A percentile compares a stretch with the other conserved stretches of the same genome.
These are phyloP conservation scores for Notolepis coatsorum DNA, from an alignment of 2,797 vertebrate genomes.

Conservation along the genomic window DNA sequence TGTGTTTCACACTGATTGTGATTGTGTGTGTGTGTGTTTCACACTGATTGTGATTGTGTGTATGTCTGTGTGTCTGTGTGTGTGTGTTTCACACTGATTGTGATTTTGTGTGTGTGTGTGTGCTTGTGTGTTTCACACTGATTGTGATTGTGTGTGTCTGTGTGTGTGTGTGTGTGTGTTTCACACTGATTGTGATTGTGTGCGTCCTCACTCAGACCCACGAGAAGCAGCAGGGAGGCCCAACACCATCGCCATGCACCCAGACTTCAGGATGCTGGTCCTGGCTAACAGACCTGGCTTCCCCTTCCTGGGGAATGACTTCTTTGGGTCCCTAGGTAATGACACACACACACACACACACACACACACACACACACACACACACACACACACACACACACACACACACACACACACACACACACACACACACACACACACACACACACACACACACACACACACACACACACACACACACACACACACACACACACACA, in stretches of 20 bases:
- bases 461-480: slow-evolving; percentile 4
- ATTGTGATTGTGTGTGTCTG: slow-evolving; percentile 5
- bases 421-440: not conserved
- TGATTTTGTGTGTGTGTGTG: not conserved
- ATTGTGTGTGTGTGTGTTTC: not conserved
- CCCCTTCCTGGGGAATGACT: slow-evolving; percentile 98
- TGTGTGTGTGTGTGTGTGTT: slow-evolving; percentile 3
- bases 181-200: not conserved
- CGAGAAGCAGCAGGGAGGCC: slow-evolving; percentile 76
- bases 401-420: not conserved
- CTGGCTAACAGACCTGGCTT: slow-evolving; percentile 97
- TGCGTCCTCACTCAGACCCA: slow-evolving; percentile 81
- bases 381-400: not conserved
- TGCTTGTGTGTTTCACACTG: slow-evolving; percentile 5
- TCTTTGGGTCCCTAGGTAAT: slow-evolving; percentile 95
- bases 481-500: not conserved
- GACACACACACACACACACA: not conserved
- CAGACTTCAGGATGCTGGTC: slow-evolving; percentile 97
- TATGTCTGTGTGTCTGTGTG: slow-evolving; percentile 11
- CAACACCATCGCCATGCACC: slow-evolving; percentile 90
- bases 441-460: slow-evolving; percentile 2
- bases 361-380: not conserved
- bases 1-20: not conserved
- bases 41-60: not conserved
- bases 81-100: not conserved